These are phyloP conservation scores for Hypotaenidia philippensis DNA, from an alignment of 2,797 vertebrate species.

Conservation along the genomic window DNA sequence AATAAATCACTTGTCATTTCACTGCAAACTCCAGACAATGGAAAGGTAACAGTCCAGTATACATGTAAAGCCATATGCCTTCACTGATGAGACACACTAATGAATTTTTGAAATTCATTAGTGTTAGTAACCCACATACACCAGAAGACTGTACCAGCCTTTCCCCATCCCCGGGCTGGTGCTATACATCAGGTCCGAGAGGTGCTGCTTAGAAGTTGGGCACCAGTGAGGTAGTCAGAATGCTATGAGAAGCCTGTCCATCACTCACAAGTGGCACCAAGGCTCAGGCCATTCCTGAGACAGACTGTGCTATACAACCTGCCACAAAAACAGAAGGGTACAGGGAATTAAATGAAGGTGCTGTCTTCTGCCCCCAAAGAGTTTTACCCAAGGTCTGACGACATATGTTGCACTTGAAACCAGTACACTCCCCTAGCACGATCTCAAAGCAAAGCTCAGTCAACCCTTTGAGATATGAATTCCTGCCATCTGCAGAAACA, in stretches of 20 bases:
- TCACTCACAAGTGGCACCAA: fast-evolving
- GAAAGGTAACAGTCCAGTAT: background rate
- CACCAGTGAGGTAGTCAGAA: fast-evolving
- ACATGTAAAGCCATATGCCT: background rate
- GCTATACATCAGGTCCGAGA: background rate
- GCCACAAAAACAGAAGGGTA: background rate
- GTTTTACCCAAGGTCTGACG: background rate
- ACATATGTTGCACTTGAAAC: background rate
- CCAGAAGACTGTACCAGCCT: background rate
- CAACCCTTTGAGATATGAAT: background rate
- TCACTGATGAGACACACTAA: background rate
- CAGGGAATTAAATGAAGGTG: background rate
- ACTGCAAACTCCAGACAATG: background rate
- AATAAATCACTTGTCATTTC: background rate
- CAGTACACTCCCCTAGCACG: background rate
- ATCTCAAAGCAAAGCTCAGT: background rate
- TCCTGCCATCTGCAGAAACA: background rate
- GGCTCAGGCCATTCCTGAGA: fast-evolving
- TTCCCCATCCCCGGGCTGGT: background rate
- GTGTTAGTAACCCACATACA: fast-evolving
- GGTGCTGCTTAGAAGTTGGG: background rate
- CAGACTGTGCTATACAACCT: background rate
- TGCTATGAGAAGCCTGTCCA: background rate
- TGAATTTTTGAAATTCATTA: background rate
- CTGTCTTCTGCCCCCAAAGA: background rate